Conservation (phyloP, 2,797 vertebrate species). For the Gobionotothen gibberifrons region DNA sequence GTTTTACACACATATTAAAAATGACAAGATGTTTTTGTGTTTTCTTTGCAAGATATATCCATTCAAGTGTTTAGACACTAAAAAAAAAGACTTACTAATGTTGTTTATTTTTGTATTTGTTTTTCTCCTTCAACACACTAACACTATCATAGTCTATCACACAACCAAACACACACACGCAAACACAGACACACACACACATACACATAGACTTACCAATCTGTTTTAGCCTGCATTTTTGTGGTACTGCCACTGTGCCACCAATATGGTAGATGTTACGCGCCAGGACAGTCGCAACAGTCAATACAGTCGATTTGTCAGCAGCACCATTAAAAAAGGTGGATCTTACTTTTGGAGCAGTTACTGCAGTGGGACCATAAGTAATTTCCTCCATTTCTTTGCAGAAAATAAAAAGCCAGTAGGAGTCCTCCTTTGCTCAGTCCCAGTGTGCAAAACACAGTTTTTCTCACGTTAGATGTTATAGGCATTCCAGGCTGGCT, state of each 20-base stretch:
- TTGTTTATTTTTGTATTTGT: too few relatives aligned
- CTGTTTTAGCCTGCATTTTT: slow-evolving; percentile 80
- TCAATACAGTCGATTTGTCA: slow-evolving; percentile 60
- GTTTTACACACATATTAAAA: slow-evolving; percentile 22
- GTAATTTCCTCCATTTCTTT: slow-evolving; percentile 69
- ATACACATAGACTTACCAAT: slow-evolving; percentile 78
- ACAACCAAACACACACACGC: slow-evolving; percentile 25
- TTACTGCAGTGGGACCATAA: slow-evolving; percentile 48
- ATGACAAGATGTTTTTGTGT: too few relatives aligned
- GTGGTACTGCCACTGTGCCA: slow-evolving; percentile 83
- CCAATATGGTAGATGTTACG: slow-evolving; percentile 82
- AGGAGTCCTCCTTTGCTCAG: slow-evolving; percentile 29
- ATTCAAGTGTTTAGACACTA: not conserved
- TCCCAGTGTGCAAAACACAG: slow-evolving; percentile 2
- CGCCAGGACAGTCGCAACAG: slow-evolving; percentile 79
- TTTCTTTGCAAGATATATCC: slow-evolving; percentile 7
- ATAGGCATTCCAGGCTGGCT: slow-evolving; percentile 3
- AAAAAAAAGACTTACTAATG: too few relatives aligned
- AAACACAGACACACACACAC: slow-evolving; percentile 24
- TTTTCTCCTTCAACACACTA: too few relatives aligned
- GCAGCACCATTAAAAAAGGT: slow-evolving; percentile 41
- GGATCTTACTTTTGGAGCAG: slow-evolving; percentile 52
- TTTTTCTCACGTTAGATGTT: slow-evolving; percentile 33
- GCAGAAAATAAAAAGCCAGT: slow-evolving; percentile 10
- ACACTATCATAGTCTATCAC: not conserved